Evolutionary conservation across 2,113 vertebrate genomes (phyloP).

Genomic region (Brachyistius frenatus): DNA sequence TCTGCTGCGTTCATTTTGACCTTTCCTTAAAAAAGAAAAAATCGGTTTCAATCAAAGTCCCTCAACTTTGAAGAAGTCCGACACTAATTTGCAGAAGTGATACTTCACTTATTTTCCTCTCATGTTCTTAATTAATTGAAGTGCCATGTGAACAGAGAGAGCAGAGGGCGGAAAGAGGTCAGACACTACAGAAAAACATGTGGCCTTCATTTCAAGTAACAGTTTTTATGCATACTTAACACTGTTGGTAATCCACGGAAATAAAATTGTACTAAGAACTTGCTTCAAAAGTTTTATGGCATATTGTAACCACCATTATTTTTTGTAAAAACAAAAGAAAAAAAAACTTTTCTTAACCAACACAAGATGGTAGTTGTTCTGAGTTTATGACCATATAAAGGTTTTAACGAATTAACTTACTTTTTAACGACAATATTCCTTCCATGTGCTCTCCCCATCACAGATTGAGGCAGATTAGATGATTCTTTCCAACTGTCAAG

Average conservation of each 20-base stretch:
- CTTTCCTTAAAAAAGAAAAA: too few relatives aligned
- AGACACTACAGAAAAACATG: conserved; percentile 17
- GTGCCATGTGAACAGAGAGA: neutral
- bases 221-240: conserved; percentile 11
- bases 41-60: too few relatives aligned
- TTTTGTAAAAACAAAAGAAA: neutral
- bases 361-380: conserved; percentile 6
- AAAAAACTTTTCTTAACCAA: conserved; percentile 7
- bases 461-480: neutral
- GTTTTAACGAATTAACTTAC: neutral
- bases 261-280: neutral
- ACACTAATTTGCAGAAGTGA: too few relatives aligned
- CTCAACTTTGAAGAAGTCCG: too few relatives aligned
- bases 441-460: neutral
- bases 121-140: neutral
- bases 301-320: conserved; percentile 18
- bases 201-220: conserved; percentile 35
- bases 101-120: neutral
- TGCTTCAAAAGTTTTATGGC: conserved; percentile 8
- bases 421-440: neutral
- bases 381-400: conserved; percentile 17
- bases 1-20: too few relatives aligned
- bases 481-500: neutral
- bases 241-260: conserved; percentile 15
- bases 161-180: neutral